These are phyloP conservation scores for Poeciliopsis turrubarensis DNA, from an alignment of 2,113 vertebrate species.

Conservation along the genomic window DNA sequence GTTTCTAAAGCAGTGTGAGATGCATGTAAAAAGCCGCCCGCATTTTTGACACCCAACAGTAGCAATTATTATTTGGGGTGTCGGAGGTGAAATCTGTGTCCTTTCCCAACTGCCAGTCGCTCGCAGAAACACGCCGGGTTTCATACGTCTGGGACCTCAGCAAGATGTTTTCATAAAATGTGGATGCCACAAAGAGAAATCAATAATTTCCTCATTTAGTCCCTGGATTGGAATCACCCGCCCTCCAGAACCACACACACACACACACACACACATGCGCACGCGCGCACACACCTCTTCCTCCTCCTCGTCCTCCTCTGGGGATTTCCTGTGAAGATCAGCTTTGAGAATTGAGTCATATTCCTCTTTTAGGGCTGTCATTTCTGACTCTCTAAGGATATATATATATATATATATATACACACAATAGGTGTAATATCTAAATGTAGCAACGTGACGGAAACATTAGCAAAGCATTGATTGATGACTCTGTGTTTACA, in stretches of 20 bases:
- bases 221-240: constrained; percentile 44
- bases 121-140: constrained; percentile 9
- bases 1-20: background rate
- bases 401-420: too few relatives aligned
- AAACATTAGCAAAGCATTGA: background rate
- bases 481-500: constrained; percentile 45
- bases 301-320: background rate
- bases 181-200: constrained; percentile 37
- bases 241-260: background rate
- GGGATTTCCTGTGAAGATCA: constrained; percentile 34
- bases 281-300: too few relatives aligned
- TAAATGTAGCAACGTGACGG: background rate
- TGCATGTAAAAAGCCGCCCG: background rate
- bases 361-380: constrained; percentile 33
- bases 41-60: background rate
- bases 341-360: constrained; percentile 38
- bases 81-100: background rate
- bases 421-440: background rate
- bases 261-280: too few relatives aligned
- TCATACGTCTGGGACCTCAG: constrained; percentile 15
- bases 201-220: constrained; percentile 52
- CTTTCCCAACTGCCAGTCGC: background rate
- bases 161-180: constrained; percentile 34
- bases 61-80: background rate
- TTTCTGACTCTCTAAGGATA: constrained; percentile 27